Evolutionary conservation across 2,113 vertebrate genomes (phyloP).

Genomic region (Thalassoma bifasciatum): DNA sequence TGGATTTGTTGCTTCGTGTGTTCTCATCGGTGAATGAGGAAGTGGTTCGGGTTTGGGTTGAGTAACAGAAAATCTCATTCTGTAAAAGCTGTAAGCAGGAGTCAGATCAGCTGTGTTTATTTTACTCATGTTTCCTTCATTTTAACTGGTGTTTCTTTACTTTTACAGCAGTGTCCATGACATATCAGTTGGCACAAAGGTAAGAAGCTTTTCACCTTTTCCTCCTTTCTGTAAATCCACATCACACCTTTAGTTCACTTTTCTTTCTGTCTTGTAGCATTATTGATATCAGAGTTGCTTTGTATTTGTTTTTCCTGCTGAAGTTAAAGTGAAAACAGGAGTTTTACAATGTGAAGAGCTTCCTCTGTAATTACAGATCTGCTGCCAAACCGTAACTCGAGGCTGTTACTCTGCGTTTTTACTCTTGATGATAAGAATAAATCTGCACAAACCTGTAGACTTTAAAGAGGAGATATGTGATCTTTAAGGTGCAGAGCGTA

Average conservation of each 20-base stretch:
- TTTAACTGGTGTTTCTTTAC: neutral
- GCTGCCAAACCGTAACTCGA: slow-evolving; percentile 40
- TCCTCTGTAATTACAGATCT: slow-evolving; percentile 64
- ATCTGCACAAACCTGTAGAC: neutral
- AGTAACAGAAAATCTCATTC: neutral
- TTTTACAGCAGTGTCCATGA: slow-evolving; percentile 96
- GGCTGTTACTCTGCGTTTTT: slow-evolving; percentile 17
- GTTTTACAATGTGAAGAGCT: slow-evolving; percentile 17
- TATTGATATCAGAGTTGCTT: neutral
- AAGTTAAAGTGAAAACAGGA: neutral
- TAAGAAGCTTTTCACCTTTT: slow-evolving; percentile 75
- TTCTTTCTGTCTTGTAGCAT: too few species aligned
- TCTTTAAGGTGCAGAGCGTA: slow-evolving; percentile 22
- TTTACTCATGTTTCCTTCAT: slow-evolving; percentile 30
- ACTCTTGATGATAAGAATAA: slow-evolving; percentile 36
- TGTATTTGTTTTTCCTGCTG: neutral
- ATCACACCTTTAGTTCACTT: too few species aligned
- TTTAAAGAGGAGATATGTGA: neutral
- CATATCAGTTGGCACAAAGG: slow-evolving; percentile 99
- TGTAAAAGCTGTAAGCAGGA: neutral
- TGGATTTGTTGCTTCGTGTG: neutral
- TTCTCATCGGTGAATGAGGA: neutral
- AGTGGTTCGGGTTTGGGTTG: neutral
- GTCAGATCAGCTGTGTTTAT: neutral
- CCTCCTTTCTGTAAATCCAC: neutral